These are phyloP conservation scores for Prunella fulvescens DNA, from an alignment of 2,113 vertebrate species.

Conservation along the genomic window DNA sequence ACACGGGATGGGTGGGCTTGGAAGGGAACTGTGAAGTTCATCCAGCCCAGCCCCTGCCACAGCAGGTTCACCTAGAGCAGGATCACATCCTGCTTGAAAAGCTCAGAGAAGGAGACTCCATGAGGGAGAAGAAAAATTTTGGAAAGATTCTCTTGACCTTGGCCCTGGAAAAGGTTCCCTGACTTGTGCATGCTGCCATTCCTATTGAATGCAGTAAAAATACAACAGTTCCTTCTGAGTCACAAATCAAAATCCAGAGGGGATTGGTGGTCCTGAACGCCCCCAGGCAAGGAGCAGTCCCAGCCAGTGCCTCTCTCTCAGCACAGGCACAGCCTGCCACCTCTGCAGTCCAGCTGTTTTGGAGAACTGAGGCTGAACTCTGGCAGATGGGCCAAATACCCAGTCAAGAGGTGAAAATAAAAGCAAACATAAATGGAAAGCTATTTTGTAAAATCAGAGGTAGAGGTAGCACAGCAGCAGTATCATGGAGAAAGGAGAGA, in stretches of 20 bases:
- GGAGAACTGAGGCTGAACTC: background rate
- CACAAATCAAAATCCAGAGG: background rate
- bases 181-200: background rate
- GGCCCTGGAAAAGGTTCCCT: background rate
- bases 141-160: background rate
- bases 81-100: no score
- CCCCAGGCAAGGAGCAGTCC: background rate
- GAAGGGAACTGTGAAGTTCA: background rate
- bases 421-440: background rate
- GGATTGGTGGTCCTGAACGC: background rate
- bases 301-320: background rate
- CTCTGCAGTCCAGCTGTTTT: background rate
- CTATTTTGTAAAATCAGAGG: background rate
- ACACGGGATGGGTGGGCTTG: accelerated
- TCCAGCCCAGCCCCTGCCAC: background rate
- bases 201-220: background rate
- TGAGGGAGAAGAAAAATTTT: background rate
- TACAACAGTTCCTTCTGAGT: background rate
- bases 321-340: background rate
- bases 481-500: background rate
- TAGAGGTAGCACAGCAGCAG: background rate
- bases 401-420: background rate
- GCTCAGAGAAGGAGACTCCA: background rate
- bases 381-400: background rate
- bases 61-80: background rate